phyloP scores from a whole-genome alignment of 1,140 invertebrate species.

The Drosophila burlai region DNA sequence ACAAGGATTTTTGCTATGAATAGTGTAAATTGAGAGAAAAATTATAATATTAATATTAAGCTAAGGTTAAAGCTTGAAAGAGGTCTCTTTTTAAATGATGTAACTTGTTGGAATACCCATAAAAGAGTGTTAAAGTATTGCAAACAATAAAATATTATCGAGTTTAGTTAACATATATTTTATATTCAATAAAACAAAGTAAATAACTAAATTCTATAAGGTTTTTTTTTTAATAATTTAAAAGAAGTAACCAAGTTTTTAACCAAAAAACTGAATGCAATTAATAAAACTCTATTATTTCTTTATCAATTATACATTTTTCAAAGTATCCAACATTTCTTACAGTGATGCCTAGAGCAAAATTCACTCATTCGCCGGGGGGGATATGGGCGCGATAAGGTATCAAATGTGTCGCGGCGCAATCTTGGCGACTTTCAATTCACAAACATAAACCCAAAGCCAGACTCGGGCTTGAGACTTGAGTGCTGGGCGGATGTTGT shows the following conservation, averaged over 20 bases:
- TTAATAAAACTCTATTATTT: no score
- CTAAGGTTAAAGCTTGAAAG: not conserved
- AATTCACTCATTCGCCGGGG: slow-evolving; percentile 24
- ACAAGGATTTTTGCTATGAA: not conserved
- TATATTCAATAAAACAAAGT: no score
- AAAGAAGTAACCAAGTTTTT: no score
- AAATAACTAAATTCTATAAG: no score
- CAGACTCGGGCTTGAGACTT: not conserved
- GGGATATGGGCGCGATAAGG: slow-evolving; percentile 39
- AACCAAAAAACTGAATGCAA: no score
- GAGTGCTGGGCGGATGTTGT: slow-evolving; percentile 46
- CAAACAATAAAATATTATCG: no score
- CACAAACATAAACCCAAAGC: slow-evolving; percentile 17
- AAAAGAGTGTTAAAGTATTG: no score
- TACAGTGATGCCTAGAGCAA: slow-evolving; percentile 33
- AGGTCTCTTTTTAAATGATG: no score
- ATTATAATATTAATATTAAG: not conserved
- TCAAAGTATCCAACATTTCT: not conserved
- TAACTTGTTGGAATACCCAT: no score
- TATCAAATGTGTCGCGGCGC: slow-evolving; percentile 50
- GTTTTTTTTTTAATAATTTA: no score
- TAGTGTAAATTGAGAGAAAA: not conserved
- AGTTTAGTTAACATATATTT: no score
- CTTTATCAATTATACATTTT: not conserved
- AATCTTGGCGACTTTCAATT: slow-evolving; percentile 50